Conservation (phyloP, 2,113 vertebrate species). For the Cynocephalus volans region DNA sequence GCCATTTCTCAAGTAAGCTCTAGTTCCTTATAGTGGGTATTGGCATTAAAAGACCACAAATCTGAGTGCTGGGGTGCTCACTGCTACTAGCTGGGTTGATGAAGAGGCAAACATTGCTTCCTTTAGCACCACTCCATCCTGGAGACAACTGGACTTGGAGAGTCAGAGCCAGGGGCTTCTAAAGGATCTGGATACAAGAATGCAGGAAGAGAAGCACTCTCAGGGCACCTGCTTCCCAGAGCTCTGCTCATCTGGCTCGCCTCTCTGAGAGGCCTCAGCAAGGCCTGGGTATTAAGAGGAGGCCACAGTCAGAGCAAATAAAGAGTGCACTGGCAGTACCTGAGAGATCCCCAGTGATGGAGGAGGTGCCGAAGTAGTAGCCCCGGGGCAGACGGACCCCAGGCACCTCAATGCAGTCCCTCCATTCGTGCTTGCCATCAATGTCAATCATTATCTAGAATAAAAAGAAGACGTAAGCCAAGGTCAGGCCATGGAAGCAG, state of each 20-base stretch:
- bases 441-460: constrained; percentile 96
- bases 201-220: background rate
- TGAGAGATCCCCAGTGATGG: constrained; percentile 97
- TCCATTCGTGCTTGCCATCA: constrained; percentile 97
- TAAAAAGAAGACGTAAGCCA: background rate
- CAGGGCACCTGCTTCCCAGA: background rate
- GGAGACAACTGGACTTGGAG: background rate
- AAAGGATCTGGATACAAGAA: background rate
- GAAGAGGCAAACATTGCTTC: background rate
- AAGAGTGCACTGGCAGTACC: constrained; percentile 85
- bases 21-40: background rate
- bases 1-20: constrained; percentile 15
- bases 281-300: background rate
- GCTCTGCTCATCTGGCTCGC: background rate
- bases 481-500: background rate
- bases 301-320: background rate
- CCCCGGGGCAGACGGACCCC: constrained; percentile 94
- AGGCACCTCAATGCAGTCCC: constrained; percentile 96
- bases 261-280: background rate
- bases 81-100: background rate
- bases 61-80: background rate
- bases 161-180: background rate
- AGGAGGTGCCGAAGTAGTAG: constrained; percentile 96
- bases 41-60: background rate
- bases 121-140: background rate